These are phyloP conservation scores for Drosophila melanica DNA, from an alignment of 1,140 invertebrate species.

Conservation along the genomic window DNA sequence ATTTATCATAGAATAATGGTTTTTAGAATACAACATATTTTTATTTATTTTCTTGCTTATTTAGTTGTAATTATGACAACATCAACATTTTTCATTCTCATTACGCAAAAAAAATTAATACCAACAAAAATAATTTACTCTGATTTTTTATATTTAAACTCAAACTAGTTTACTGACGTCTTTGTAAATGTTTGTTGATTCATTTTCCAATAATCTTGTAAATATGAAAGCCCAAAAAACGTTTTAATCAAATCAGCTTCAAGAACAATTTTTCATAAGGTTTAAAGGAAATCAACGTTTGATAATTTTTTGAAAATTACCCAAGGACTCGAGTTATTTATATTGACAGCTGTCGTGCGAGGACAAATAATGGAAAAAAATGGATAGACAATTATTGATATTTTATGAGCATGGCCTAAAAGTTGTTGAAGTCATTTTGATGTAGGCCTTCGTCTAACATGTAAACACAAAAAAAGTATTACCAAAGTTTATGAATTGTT, in stretches of 20 bases:
- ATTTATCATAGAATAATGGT: no score
- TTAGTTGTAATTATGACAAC: no score
- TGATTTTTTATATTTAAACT: no score
- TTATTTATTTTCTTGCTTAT: no score
- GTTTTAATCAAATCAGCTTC: slow-evolving; percentile 6
- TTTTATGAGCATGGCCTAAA: slow-evolving; percentile 55
- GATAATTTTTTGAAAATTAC: slow-evolving; percentile 14
- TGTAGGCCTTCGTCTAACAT: slow-evolving; percentile 37
- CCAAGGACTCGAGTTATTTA: neutral
- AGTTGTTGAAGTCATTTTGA: slow-evolving; percentile 56
- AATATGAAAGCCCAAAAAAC: neutral
- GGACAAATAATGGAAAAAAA: slow-evolving; percentile 25
- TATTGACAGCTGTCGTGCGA: slow-evolving; percentile 19
- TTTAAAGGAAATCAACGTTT: slow-evolving; percentile 6
- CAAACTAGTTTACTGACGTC: no score
- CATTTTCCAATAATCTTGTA: no score
- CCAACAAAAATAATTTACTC: no score
- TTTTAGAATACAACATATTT: no score
- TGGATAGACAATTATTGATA: slow-evolving; percentile 71
- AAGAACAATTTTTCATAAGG: slow-evolving; percentile 4
- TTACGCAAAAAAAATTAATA: no score
- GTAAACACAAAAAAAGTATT: slow-evolving; percentile 8
- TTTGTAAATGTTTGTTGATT: no score
- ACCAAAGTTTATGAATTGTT: slow-evolving; percentile 18
- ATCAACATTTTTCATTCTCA: no score